Evolutionary conservation across 2,888 invertebrate species (phyloP), one percentile per base, ranked within the genome.

Genomic region (Bellardia pandia): DNA sequence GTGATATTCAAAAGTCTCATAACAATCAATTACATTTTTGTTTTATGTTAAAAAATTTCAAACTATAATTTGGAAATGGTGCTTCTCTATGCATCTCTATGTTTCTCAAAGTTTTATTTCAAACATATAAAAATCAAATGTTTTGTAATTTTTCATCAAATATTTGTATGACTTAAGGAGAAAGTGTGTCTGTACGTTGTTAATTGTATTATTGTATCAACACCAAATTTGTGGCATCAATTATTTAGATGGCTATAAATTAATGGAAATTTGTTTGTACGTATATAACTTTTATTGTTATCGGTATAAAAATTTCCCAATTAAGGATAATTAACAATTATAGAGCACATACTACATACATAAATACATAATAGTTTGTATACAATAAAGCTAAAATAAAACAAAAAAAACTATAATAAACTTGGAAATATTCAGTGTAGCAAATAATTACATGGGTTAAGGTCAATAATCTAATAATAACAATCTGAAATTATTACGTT

Each of bases 151-250:
- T 51, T 80, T 64, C 16, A 53, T 53, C 33, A 64, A 64, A 16
- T 16, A 48, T 62, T 62, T 45, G 51, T 64, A 64, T 71, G 45
- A 71, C 64, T 83, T 64, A 56, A 77, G 64, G 83, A 83, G 77
- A 83, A 83, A 83, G 83, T 83, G 58, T 48, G 11, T 42, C 40
- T 37, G 62, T 64, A 62, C 16, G 6, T 69, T 51, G 60, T 76
- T 68, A 51, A 66, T 66, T 56, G 53, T 58, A 69, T 68, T 51
- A 45, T 53, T 42, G 75, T 58, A 83, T 64, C 56, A 77, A 64
- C 64, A 77, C 64, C n/a, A 71, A 66, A 71, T 71, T 64, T 83
- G 71, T 64, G 69, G 64, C 62, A 76, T 76, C 77, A 71, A 71
- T 77, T 76, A 64, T 76, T 82, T 69, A 69, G 60, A 69, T 76